These are phyloP conservation scores for Lamellibrachia luymesi DNA, from an alignment of 1,140 invertebrate species.

Conservation along the genomic window DNA sequence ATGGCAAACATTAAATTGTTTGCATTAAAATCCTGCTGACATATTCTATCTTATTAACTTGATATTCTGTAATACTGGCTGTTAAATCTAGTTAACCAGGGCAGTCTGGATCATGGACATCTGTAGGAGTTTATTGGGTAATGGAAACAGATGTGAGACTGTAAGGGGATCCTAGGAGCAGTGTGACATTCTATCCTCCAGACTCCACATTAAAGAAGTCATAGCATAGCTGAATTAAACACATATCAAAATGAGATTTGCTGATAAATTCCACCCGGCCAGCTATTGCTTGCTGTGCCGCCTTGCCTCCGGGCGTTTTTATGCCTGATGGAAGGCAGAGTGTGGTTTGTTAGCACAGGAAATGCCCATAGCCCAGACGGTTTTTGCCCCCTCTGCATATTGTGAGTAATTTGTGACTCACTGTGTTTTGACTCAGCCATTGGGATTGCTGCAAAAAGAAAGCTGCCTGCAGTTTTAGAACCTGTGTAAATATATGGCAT, in stretches of 20 bases:
- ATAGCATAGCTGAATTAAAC: not conserved
- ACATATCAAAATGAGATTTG: not conserved
- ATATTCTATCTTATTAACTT: not conserved
- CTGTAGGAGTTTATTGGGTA: not conserved
- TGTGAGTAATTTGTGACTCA: not conserved
- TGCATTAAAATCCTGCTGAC: not conserved
- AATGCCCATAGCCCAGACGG: not conserved
- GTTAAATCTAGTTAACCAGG: not conserved
- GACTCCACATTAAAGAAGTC: not conserved
- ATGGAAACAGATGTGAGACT: not conserved
- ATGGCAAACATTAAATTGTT: not conserved
- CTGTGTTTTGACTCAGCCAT: not conserved
- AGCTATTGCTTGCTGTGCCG: not conserved
- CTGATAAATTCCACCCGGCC: conserved; percentile 3
- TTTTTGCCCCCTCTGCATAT: conserved; percentile 1
- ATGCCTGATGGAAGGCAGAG: not conserved
- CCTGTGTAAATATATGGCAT: not conserved
- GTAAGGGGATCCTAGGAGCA: not conserved
- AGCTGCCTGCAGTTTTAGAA: not conserved
- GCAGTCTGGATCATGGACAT: not conserved
- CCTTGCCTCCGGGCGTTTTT: not conserved
- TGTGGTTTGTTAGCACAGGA: not conserved
- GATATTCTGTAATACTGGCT: not conserved
- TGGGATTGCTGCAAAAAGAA: not conserved
- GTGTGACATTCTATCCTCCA: not conserved